phyloP scores from a whole-genome alignment of 2,113 vertebrate species.

The Vombatus ursinus region DNA sequence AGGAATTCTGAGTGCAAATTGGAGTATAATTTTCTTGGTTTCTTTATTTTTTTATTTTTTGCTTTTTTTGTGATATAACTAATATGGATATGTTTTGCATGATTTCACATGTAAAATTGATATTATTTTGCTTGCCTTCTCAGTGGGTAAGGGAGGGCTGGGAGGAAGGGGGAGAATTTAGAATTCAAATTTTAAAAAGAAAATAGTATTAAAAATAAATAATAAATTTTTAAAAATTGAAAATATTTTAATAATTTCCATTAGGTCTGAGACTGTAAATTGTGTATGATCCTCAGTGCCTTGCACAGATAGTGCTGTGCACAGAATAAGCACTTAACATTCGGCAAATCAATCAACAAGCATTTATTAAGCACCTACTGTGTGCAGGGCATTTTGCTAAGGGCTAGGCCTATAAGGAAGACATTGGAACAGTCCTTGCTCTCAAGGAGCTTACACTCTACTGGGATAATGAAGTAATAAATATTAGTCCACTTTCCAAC shows the following conservation, averaged over 20 bases:
- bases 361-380: neutral
- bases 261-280: neutral
- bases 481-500: neutral
- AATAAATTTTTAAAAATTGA: neutral
- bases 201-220: neutral
- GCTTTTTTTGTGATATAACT: neutral
- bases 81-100: neutral
- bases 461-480: neutral
- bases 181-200: neutral
- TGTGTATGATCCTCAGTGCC: neutral
- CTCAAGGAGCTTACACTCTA: neutral
- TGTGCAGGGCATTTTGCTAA: neutral
- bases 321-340: neutral
- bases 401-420: neutral
- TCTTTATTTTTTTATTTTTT: neutral
- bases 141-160: neutral
- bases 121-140: neutral
- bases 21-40: neutral
- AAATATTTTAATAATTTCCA: neutral
- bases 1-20: neutral
- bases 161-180: neutral
- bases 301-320: neutral
- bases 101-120: neutral
- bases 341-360: neutral
- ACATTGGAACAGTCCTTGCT: neutral